Conservation (phyloP, 2,113 vertebrate genomes). For the Gopherus evgoodei region DNA sequence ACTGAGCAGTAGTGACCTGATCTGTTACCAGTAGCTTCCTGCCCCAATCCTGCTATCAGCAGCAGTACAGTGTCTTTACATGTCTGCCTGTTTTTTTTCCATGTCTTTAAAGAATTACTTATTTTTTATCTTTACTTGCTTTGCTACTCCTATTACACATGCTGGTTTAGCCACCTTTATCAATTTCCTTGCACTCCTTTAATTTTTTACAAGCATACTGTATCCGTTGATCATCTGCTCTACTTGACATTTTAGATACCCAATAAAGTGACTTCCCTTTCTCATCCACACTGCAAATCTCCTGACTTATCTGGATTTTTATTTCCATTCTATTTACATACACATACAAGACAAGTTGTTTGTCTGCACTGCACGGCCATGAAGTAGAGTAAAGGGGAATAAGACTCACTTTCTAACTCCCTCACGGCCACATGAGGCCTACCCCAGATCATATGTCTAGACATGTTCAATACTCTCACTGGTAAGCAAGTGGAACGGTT, state of each 20-base stretch:
- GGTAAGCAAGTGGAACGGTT: fast-evolving
- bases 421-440: background rate
- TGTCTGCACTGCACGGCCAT: fast-evolving
- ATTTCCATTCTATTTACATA: background rate
- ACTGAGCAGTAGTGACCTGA: background rate
- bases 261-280: background rate
- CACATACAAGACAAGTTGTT: background rate
- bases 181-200: background rate
- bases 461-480: background rate
- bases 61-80: background rate
- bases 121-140: background rate
- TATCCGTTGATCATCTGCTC: background rate
- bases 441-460: background rate
- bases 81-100: background rate
- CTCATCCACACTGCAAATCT: background rate
- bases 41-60: background rate
- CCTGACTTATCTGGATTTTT: background rate
- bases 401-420: background rate
- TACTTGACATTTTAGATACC: background rate
- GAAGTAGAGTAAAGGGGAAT: fast-evolving
- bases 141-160: background rate
- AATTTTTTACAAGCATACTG: fast-evolving
- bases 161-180: fast-evolving
- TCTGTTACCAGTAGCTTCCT: background rate
- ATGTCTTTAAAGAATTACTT: background rate